Base-by-base conservation (phyloP, 2,113 vertebrate genomes). In the Telmatochromis sp. region DNA sequence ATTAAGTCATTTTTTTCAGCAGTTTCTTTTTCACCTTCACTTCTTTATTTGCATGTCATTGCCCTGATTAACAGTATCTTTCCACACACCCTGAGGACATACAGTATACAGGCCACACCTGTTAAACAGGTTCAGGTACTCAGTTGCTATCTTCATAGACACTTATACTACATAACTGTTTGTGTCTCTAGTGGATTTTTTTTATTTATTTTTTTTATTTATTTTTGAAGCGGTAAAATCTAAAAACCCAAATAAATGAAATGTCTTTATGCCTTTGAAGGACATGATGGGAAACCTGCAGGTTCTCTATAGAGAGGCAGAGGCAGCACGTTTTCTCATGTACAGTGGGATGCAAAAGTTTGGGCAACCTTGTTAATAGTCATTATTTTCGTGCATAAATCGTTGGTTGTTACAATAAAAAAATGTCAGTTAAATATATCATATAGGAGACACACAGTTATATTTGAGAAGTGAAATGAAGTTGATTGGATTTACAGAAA, bases 141-240 rank as follows among this genome's bases (percentile, higher is more conserved):
- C 0, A 23, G 9, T 47, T 15, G 23, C 23, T 11, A 17, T 75
- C 9, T 47, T 75, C 14, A 47, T 6, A 47, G 6, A 23, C 40
- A 37, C 19, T 21, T 68, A 65, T 33, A 35, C 5, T 35, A 35
- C 60, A 65, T 7, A 71, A 71, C n/a, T 28, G 40, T 28, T 73
- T 45, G 14, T 73, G 12, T 23, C 63, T 68, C 11, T n/a, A 40
- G 63, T 40, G n/a, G 63, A 23, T 13, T 21, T 68, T 13, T 12
- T 17, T 6, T 1, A 1, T 2, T 10, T 60, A 1, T 13, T 21
- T 11, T 1, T 47, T 47, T 15, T 0, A 0, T 50, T 31, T 2
- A 17, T 60, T 60, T 60, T 60, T 68, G 33, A 68, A 68, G 33
- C 0, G 40, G 0, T 75, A 47, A 17, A 19, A 47, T 75, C 71